A percentile compares a stretch with the other conserved stretches of the same genome.
Conservation (phyloP, 2,797 vertebrate genomes). For the Coilia nasus region DNA sequence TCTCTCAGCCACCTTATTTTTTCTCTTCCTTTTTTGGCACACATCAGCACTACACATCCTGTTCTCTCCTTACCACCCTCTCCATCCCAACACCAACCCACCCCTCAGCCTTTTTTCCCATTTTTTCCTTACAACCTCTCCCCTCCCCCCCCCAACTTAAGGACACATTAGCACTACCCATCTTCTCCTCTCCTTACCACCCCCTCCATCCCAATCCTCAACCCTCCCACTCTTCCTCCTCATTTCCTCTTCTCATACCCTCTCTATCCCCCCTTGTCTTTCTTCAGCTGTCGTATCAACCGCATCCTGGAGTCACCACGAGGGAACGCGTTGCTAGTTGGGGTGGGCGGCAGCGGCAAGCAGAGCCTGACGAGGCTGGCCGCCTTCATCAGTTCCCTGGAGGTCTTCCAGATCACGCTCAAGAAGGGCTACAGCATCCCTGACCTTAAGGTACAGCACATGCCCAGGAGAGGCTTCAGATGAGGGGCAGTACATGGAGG, state of each 20-base stretch:
- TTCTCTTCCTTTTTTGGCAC: neutral
- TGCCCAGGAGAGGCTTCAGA: neutral
- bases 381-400: slow-evolving; percentile 90
- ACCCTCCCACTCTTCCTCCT: slow-evolving; percentile 37
- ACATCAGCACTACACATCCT: neutral
- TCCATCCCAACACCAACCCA: neutral
- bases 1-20: neutral
- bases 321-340: slow-evolving; percentile 89
- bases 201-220: slow-evolving; percentile 35
- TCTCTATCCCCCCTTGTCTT: neutral
- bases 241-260: slow-evolving; percentile 37
- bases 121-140: neutral
- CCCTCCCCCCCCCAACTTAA: neutral
- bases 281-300: slow-evolving; percentile 75
- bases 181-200: neutral
- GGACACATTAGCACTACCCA: too few relatives aligned
- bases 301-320: slow-evolving; percentile 90
- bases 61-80: slow-evolving; percentile 15
- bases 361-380: slow-evolving; percentile 94
- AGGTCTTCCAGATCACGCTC: slow-evolving; percentile 93
- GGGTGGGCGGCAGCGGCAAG: slow-evolving; percentile 93
- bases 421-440: slow-evolving; percentile 85
- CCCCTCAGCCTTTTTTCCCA: neutral
- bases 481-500: neutral
- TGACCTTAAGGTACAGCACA: slow-evolving; percentile 86